A percentile compares a stretch with the other conserved stretches of the same genome.
Conservation (phyloP, 30 jellyfish, hydroid and myxozoan genomes). For the Chironex yamaguchii region DNA sequence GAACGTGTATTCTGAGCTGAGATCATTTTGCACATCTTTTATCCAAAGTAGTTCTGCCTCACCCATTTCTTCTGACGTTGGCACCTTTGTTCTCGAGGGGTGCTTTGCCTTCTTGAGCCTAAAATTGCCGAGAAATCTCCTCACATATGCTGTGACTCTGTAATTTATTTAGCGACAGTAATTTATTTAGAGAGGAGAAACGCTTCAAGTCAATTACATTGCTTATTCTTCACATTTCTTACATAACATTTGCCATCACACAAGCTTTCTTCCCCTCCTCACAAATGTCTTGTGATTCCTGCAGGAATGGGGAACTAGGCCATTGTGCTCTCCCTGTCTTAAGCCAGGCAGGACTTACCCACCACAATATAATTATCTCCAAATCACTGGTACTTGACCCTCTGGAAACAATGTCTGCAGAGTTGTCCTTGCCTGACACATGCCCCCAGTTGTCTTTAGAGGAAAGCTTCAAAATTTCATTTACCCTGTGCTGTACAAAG, state of each 20-base stretch:
- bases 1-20: neutral
- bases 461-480: conserved; percentile 37
- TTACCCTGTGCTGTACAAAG: conserved; percentile 61
- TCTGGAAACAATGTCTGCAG: conserved; percentile 73
- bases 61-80: conserved; percentile 7
- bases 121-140: conserved; percentile 6
- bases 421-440: conserved; percentile 59
- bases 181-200: conserved; percentile 3
- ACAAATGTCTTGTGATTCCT: conserved; percentile 14
- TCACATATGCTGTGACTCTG: conserved; percentile 53
- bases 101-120: conserved; percentile 14
- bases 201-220: conserved; percentile 10
- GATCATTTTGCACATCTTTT: conserved; percentile 1
- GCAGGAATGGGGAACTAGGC: conserved; percentile 28
- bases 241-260: neutral
- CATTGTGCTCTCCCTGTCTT: conserved; percentile 10
- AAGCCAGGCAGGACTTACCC: conserved; percentile 67
- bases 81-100: neutral
- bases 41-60: conserved; percentile 49
- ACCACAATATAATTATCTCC: conserved; percentile 25
- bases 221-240: neutral
- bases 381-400: conserved; percentile 29
- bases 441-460: conserved; percentile 59
- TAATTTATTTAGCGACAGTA: too few species aligned
- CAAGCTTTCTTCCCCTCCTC: conserved; percentile 25